These are phyloP conservation scores for Xiphydria camelus DNA, from an alignment of 2,888 invertebrate genomes.

Conservation along the genomic window DNA sequence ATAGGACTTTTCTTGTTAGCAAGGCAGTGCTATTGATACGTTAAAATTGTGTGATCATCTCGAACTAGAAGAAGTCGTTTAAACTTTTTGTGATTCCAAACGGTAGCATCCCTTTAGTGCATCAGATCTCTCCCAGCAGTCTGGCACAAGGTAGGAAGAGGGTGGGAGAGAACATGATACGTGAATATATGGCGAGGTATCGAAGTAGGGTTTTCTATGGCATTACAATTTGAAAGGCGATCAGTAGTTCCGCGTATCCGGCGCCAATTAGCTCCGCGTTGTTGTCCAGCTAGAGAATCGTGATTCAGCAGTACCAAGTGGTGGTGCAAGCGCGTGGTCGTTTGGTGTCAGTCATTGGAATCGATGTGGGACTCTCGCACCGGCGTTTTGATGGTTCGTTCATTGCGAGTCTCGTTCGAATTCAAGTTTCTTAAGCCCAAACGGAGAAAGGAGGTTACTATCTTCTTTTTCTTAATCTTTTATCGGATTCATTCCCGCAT, in stretches of 20 bases:
- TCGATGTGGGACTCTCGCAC: conserved; percentile 34
- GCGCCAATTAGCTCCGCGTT: conserved; percentile 71
- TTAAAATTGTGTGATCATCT: conserved; percentile 74
- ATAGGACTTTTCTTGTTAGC: too few relatives aligned
- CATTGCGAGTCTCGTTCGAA: too few relatives aligned
- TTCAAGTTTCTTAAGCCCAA: too few relatives aligned
- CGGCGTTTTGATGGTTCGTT: conserved; percentile 7
- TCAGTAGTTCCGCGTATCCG: conserved; percentile 72
- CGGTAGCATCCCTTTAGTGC: conserved; percentile 80
- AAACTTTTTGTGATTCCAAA: conserved; percentile 87
- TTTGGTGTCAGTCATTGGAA: conserved; percentile 65
- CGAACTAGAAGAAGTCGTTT: conserved; percentile 72
- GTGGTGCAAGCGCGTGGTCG: conserved; percentile 68
- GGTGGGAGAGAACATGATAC: conserved; percentile 72
- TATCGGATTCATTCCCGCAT: too few relatives aligned
- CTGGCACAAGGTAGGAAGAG: conserved; percentile 68
- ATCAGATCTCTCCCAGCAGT: conserved; percentile 72
- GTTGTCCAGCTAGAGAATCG: conserved; percentile 65
- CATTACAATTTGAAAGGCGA: conserved; percentile 78
- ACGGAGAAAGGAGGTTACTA: too few relatives aligned
- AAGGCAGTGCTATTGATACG: too few relatives aligned
- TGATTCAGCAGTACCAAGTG: conserved; percentile 63
- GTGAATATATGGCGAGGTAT: too few relatives aligned
- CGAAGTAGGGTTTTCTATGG: conserved; percentile 79
- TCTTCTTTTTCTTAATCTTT: too few relatives aligned